phyloP scores from a whole-genome alignment of 2,113 vertebrate genomes.

The Mirounga angustirostris region DNA sequence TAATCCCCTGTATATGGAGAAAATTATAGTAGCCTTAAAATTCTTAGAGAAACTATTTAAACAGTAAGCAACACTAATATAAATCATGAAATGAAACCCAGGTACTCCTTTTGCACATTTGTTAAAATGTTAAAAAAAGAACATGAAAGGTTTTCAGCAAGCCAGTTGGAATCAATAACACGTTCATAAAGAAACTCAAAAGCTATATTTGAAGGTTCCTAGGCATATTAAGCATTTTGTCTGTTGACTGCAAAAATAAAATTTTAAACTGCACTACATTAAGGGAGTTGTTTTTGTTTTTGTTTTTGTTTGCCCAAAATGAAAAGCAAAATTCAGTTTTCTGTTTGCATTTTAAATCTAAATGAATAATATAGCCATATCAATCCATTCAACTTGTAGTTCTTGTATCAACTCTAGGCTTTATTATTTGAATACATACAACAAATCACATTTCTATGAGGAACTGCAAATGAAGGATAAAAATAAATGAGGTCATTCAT shows the following conservation, averaged over 20 bases:
- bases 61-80: neutral
- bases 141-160: conserved; percentile 23
- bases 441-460: neutral
- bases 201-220: neutral
- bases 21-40: neutral
- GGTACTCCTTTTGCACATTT: neutral
- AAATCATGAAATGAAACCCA: conserved; percentile 55
- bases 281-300: neutral
- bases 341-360: conserved; percentile 6
- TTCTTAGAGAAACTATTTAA: conserved; percentile 49
- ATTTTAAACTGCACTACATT: neutral
- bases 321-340: conserved; percentile 53
- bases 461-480: conserved; percentile 35
- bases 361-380: conserved; percentile 15
- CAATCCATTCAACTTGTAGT: neutral
- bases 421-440: conserved; percentile 39
- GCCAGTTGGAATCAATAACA: conserved; percentile 48
- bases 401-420: neutral
- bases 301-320: neutral
- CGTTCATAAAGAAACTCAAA: conserved; percentile 48
- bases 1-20: neutral
- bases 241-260: conserved; percentile 56
- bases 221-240: conserved; percentile 33
- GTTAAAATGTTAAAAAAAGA: neutral
- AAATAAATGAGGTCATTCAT: conserved; percentile 40